Conservation (phyloP, 2,888 invertebrate genomes). For the Eurytoma californica region DNA sequence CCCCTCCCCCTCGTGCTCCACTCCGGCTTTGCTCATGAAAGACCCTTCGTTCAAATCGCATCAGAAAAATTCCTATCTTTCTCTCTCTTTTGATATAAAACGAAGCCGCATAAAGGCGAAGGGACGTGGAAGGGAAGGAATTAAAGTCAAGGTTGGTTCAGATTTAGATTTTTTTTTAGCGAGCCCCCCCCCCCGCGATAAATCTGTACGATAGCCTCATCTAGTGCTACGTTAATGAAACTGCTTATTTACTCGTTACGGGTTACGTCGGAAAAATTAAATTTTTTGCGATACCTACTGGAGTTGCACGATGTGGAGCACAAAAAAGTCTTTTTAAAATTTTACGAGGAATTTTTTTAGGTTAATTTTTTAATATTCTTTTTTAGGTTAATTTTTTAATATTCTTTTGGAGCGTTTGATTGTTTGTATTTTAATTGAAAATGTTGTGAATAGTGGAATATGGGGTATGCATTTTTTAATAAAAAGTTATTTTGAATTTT, state of each 20-base stretch:
- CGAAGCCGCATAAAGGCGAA: conserved; percentile 18
- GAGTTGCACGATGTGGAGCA: neutral
- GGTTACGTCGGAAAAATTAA: conserved; percentile 17
- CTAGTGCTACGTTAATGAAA: conserved; percentile 28
- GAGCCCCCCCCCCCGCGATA: conserved; percentile 12
- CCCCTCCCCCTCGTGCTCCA: neutral
- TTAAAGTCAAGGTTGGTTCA: conserved; percentile 32
- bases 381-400: neutral
- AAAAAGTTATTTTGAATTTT: too few relatives aligned
- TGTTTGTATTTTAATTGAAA: too few relatives aligned
- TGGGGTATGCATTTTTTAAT: too few relatives aligned
- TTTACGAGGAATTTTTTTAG: neutral
- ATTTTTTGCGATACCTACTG: neutral
- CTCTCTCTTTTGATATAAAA: neutral
- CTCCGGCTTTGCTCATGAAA: too few relatives aligned
- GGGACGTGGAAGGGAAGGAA: neutral
- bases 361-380: neutral
- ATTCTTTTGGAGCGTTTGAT: too few relatives aligned
- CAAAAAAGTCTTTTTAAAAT: neutral
- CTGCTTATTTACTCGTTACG: conserved; percentile 27
- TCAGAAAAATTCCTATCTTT: too few relatives aligned
- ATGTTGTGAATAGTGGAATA: too few relatives aligned
- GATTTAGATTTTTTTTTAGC: conserved; percentile 31
- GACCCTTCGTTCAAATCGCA: too few relatives aligned
- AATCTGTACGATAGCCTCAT: neutral